A percentile compares a stretch with the other conserved stretches of the same genome.
Evolutionary conservation across 2,113 vertebrate genomes (phyloP).

Genomic region (Pipra filicauda): DNA sequence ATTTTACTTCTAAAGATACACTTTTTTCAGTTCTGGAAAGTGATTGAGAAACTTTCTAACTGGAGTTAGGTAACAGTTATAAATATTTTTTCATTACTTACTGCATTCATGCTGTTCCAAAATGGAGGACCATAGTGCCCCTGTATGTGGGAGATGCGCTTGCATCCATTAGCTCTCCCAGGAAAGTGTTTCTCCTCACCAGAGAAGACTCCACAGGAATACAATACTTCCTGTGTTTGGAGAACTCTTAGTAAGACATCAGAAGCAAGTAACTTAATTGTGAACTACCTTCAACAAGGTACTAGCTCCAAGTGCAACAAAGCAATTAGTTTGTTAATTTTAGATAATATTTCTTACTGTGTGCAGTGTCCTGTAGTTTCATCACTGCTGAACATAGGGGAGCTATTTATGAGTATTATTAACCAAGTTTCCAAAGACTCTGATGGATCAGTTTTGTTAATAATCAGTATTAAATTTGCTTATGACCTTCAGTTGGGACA

Average conservation of each 20-base stretch:
- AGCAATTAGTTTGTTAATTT: not conserved
- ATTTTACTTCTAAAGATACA: not conserved
- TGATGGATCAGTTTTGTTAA: not conserved
- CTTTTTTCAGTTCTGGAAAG: not conserved
- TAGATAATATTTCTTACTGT: not conserved
- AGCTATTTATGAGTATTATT: not conserved
- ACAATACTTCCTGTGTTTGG: not conserved
- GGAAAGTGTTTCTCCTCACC: not conserved
- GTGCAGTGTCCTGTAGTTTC: not conserved
- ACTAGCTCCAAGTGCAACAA: not conserved
- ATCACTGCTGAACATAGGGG: not conserved
- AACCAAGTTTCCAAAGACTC: not conserved
- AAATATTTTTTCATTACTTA: not conserved
- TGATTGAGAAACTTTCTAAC: not conserved
- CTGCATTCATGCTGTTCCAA: not conserved
- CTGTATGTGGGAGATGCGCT: not conserved
- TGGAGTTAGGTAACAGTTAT: not conserved
- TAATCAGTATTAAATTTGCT: constrained; percentile 17
- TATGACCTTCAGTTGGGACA: not conserved
- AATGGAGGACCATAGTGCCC: not conserved
- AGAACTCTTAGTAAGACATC: not conserved
- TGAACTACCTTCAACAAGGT: not conserved
- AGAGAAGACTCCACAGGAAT: not conserved
- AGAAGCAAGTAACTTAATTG: not conserved
- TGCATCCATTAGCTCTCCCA: not conserved